A percentile compares a stretch with the other conserved stretches of the same genome.
Evolutionary conservation across 1,140 invertebrate species (phyloP).

Genomic region (Meloidogyne chitwoodi): DNA sequence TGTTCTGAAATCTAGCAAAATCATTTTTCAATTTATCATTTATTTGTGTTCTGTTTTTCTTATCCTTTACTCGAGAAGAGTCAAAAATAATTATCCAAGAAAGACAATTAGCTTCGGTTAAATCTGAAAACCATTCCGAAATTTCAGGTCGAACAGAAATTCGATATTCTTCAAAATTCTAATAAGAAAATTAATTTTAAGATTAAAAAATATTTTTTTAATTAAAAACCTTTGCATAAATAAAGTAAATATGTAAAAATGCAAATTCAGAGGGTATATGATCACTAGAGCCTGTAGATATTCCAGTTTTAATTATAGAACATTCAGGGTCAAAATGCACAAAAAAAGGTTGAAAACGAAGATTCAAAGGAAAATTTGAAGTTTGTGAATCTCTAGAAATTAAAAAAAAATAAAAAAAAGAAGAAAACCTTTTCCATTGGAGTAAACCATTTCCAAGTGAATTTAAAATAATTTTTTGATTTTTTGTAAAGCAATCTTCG

Average conservation of each 20-base stretch:
- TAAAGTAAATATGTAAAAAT: conserved; percentile 54
- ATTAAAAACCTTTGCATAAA: conserved; percentile 31
- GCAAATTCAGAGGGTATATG: conserved; percentile 31
- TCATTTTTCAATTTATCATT: conserved; percentile 51
- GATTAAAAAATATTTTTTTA: background rate
- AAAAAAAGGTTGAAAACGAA: conserved; percentile 41
- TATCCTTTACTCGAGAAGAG: conserved; percentile 47
- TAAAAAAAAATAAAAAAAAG: conserved; percentile 8
- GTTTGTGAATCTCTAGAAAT: conserved; percentile 35
- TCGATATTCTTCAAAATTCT: conserved; percentile 54
- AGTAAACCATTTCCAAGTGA: conserved; percentile 28
- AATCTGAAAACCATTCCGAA: conserved; percentile 50
- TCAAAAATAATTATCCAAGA: conserved; percentile 57
- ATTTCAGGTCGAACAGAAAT: conserved; percentile 40
- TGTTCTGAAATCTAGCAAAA: conserved; percentile 39
- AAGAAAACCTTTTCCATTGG: conserved; percentile 32
- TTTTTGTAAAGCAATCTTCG: conserved; percentile 36
- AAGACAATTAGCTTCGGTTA: conserved; percentile 38
- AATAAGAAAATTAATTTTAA: background rate
- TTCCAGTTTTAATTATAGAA: conserved; percentile 2
- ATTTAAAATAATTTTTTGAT: conserved; percentile 18
- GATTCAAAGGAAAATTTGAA: conserved; percentile 31
- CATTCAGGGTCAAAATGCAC: conserved; percentile 37
- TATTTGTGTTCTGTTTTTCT: conserved; percentile 40
- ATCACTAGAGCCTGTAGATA: background rate